Conservation (phyloP, 2,113 vertebrate species). For the Sinosuthora webbiana region DNA sequence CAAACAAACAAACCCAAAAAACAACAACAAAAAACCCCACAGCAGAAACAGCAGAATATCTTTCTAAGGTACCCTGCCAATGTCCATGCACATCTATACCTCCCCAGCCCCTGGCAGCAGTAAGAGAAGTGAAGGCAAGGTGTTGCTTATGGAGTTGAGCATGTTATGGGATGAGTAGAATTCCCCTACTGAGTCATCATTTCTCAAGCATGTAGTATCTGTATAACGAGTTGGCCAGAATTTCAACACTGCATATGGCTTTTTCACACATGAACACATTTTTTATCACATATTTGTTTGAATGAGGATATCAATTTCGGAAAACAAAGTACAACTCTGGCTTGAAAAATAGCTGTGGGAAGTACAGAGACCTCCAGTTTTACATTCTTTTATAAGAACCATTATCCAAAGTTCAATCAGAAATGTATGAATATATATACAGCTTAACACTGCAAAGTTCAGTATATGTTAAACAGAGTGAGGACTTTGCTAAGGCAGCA, state of each 20-base stretch:
- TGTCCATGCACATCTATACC: background rate
- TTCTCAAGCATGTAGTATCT: background rate
- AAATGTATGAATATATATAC: background rate
- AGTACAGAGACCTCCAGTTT: background rate
- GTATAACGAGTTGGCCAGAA: conserved; percentile 36
- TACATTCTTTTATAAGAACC: background rate
- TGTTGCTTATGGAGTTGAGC: background rate
- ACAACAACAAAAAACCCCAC: background rate
- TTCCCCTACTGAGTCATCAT: conserved; percentile 18
- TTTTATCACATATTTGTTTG: conserved; percentile 41
- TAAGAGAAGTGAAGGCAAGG: background rate
- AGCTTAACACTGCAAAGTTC: background rate
- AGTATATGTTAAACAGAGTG: background rate
- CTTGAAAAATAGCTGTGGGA: background rate
- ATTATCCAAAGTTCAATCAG: background rate
- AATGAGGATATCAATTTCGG: conserved; percentile 15
- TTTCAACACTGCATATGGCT: conserved; percentile 40
- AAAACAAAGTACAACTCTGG: conserved; percentile 29
- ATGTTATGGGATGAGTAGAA: background rate
- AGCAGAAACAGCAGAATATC: background rate
- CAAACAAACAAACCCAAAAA: background rate
- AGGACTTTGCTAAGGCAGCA: conserved; percentile 26
- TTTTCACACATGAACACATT: conserved; percentile 58
- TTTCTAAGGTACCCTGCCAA: background rate
- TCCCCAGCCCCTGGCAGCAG: background rate